These are phyloP conservation scores for Tauraco hartlaubi DNA, from an alignment of 2,797 vertebrate species.

Conservation along the genomic window DNA sequence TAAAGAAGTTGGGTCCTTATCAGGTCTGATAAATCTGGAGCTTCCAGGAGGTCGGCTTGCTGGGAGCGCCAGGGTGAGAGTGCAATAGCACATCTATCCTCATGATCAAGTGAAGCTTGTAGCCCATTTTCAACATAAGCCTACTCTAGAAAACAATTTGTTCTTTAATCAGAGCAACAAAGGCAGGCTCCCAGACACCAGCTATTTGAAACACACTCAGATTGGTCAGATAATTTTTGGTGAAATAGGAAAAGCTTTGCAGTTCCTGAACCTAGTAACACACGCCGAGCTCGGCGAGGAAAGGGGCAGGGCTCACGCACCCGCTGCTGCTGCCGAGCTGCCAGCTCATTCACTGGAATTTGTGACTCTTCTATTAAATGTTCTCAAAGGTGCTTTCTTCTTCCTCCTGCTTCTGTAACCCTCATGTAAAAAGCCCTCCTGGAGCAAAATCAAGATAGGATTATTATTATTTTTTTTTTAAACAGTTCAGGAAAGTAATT, in stretches of 20 bases:
- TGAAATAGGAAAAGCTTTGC: not conserved
- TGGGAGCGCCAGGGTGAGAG: not conserved
- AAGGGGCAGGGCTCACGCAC: accelerated
- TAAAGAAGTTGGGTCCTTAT: not conserved
- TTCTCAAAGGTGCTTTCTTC: not conserved
- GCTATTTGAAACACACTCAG: not conserved
- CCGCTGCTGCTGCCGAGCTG: not conserved
- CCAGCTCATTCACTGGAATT: accelerated
- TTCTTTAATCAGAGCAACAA: not conserved
- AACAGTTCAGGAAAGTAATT: not conserved
- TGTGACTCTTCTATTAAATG: not conserved
- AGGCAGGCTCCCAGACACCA: not conserved
- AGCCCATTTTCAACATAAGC: not conserved
- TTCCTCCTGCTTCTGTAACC: not conserved
- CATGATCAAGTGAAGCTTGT: not conserved
- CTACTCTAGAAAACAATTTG: not conserved
- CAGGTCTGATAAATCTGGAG: not conserved
- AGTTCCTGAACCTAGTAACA: not conserved
- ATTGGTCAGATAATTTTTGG: not conserved
- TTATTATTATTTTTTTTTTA: not conserved
- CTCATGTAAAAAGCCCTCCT: not conserved
- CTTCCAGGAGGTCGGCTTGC: not conserved
- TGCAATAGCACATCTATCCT: not conserved
- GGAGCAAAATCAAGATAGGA: not conserved
- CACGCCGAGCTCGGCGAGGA: not conserved